phyloP scores from a whole-genome alignment of 2,113 vertebrate species.

The Ahaetulla prasina region DNA sequence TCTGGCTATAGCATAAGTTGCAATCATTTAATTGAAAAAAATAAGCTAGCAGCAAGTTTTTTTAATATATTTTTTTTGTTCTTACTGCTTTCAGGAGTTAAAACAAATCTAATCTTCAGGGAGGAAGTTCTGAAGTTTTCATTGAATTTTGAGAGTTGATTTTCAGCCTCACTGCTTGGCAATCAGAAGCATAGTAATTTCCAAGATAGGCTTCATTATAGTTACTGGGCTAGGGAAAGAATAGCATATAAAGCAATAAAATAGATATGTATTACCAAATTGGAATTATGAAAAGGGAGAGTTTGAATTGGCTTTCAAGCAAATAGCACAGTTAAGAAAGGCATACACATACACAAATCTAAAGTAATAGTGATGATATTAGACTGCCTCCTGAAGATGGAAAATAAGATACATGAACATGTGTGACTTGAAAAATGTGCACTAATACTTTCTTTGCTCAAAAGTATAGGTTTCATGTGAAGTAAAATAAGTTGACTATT shows the following conservation, averaged over 20 bases:
- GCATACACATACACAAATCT: background rate
- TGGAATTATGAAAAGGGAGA: background rate
- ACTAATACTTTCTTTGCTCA: background rate
- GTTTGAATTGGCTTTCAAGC: background rate
- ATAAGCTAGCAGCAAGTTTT: conserved; percentile 23
- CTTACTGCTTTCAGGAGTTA: conserved; percentile 36
- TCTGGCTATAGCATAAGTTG: conserved; percentile 47
- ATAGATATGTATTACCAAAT: conserved; percentile 1
- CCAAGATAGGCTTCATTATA: conserved; percentile 56
- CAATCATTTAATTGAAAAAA: conserved; percentile 57
- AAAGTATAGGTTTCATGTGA: background rate
- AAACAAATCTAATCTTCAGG: conserved; percentile 48
- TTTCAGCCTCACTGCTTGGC: conserved; percentile 58
- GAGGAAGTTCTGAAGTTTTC: conserved; percentile 52
- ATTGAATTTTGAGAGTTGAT: conserved; percentile 51
- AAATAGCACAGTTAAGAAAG: conserved; percentile 1
- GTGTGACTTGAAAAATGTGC: background rate
- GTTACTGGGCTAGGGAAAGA: conserved; percentile 24
- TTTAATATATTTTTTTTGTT: conserved; percentile 58
- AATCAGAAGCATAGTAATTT: conserved; percentile 46
- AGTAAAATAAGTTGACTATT: background rate
- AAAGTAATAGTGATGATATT: background rate
- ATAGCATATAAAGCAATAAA: conserved; percentile 29
- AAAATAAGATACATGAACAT: background rate
- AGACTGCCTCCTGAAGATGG: background rate